Evolutionary conservation across 2,888 invertebrate species (phyloP), one percentile per base, ranked within the genome.

Genomic region (Tachina fera): DNA sequence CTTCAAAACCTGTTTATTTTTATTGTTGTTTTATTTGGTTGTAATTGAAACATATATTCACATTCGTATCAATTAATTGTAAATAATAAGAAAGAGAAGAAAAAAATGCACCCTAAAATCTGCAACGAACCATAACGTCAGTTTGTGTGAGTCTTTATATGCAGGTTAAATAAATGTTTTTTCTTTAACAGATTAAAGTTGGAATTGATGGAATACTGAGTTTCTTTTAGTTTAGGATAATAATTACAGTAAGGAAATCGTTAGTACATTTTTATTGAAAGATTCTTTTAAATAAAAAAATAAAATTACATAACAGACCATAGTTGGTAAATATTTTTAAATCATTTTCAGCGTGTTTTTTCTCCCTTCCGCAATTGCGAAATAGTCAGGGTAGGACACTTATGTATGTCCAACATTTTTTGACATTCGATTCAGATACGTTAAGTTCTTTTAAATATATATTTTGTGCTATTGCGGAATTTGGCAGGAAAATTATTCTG

Each of bases 41-140:
- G 84, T 87, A 88, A 87, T 5, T 31, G 31, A 5, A 31, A 60
- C 16, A 63, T 10, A 31, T 71, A 31, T 16, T 31, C 19, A 22
- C 56, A 41, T 70, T 60, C 58, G 58, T 70, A 81, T 74, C 74
- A 81, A 81, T 85, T 70, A 74, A 56, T 71, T 77, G 43, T 63
- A 68, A 53, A 58, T n/a, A 58, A 6, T 31, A 31, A 61, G 4
- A 43, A 10, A 3, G 11, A 61, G 47, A 47, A 41, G n/a, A 80
- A 51, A 80, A 51, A 31, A 56, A 22, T 60, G 47, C 74, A 74
- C 77, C 84, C 81, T 58, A 68, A 84, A 56, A 63, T 81, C 63
- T 68, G 81, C 74, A 85, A 74, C 74, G 68, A 78, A 72, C 53
- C 84, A 31, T 81, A 77, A 68, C 80, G 61, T 3, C 53, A 47